Base-by-base conservation (phyloP, 2,888 invertebrate genomes). In the Neoscelio sp. region DNA sequence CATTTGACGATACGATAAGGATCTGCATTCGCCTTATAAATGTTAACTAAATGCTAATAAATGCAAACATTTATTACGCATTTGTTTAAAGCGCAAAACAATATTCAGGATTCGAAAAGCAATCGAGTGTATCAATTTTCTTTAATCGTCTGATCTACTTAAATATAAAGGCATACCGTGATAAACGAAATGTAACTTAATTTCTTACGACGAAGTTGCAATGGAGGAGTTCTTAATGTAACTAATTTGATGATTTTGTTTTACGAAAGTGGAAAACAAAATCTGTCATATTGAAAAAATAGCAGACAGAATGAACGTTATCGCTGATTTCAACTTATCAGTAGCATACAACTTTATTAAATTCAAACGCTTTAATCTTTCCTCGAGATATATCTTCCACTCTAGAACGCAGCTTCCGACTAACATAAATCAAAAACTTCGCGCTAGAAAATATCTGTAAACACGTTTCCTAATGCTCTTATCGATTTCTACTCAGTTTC, bases 41-140 rank as follows among this genome's bases (percentile, higher is more conserved):
- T 56, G 64, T 54, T 73, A 62, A 71, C 12, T 64, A 38, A 13
- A 70, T 60, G 70, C 38, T 44, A 64, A 73, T 73, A 15, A 18
- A 62, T 56, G 54, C 70, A 17, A 42, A 38, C 18, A 23, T 44
- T 50, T 60, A 58, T 71, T 48, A n/a, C 30, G 42, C 60, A 10
- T 42, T 46, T 20, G 38, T 52, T 65, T 42, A 17, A 42, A 30
- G 40, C 4, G 15, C n/a, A 8, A n/a, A 12, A 12, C 20, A 26
- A 23, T 18, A 30, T 26, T 30, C 30, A 30, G 40, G 40, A 58
- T 30, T 23, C 54, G 54, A 38, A 38, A 38, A 23, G 40, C 8
- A 18, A 38, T 12, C 38, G 54, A 26, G 42, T 17, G 13, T 13
- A 18, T 54, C 38, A 17, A 15, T n/a, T n/a, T n/a, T n/a, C n/a